A percentile compares a stretch with the other conserved stretches of the same genome.
Evolutionary conservation across 2,888 invertebrate species (phyloP).

Genomic region (Ectropis crepuscularia): DNA sequence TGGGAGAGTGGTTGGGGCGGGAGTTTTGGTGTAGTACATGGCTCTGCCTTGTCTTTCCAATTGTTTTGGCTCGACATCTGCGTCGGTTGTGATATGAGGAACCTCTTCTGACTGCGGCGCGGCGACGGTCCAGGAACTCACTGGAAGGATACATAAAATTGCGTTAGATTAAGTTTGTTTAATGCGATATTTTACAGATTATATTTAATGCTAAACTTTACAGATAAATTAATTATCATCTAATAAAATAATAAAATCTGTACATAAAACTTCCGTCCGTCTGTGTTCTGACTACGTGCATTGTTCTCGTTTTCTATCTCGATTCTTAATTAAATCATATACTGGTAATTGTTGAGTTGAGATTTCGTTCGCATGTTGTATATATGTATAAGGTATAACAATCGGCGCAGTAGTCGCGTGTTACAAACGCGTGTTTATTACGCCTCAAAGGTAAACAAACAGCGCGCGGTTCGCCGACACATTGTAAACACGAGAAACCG

Average conservation of each 20-base stretch:
- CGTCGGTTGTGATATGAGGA: slow-evolving; percentile 59
- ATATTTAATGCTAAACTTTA: too few relatives aligned
- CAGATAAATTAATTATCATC: too few relatives aligned
- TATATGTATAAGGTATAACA: too few relatives aligned
- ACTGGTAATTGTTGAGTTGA: too few relatives aligned
- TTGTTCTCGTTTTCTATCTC: too few relatives aligned
- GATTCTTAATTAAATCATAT: too few relatives aligned
- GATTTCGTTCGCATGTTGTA: too few relatives aligned
- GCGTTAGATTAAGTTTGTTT: neutral
- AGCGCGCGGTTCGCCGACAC: slow-evolving; percentile 12
- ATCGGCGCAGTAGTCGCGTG: neutral
- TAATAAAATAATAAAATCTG: too few relatives aligned
- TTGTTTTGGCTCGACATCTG: slow-evolving; percentile 51
- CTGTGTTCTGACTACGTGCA: too few relatives aligned
- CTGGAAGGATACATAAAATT: slow-evolving; percentile 57
- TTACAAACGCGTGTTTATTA: neutral
- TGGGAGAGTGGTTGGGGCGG: slow-evolving; percentile 49
- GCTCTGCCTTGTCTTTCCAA: slow-evolving; percentile 69
- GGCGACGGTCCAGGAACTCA: slow-evolving; percentile 60
- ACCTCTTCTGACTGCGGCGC: slow-evolving; percentile 73
- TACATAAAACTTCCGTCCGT: too few relatives aligned
- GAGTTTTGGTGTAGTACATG: slow-evolving; percentile 73
- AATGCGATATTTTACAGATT: neutral
- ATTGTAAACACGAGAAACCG: slow-evolving; percentile 15
- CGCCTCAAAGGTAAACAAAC: slow-evolving; percentile 8